These are phyloP conservation scores for Netelia inedita DNA, from an alignment of 2,888 invertebrate genomes.

Conservation along the genomic window DNA sequence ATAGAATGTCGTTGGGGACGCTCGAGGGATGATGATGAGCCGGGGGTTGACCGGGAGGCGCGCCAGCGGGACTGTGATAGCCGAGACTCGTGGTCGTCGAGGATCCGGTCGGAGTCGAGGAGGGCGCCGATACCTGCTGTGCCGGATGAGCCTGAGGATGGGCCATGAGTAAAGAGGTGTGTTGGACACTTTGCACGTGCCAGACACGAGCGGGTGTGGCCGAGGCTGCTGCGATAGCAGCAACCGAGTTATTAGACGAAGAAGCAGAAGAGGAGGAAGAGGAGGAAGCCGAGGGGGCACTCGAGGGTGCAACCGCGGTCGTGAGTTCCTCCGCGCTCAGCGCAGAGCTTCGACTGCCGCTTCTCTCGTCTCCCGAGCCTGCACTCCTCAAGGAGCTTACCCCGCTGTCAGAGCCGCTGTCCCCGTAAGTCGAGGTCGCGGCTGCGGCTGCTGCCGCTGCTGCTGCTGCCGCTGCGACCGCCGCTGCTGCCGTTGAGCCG, in stretches of 20 bases:
- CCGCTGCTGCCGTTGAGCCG: conserved; percentile 42
- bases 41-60: conserved; percentile 63
- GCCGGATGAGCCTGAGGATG: conserved; percentile 83
- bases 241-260: conserved; percentile 59
- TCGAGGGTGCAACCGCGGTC: conserved; percentile 84
- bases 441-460: conserved; percentile 73
- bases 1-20: conserved; percentile 83
- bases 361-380: conserved; percentile 91
- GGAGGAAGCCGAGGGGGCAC: conserved; percentile 76
- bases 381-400: conserved; percentile 91
- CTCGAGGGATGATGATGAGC: conserved; percentile 79
- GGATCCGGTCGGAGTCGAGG: conserved; percentile 79
- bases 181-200: conserved; percentile 89
- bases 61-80: conserved; percentile 75
- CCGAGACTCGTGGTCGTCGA: conserved; percentile 79
- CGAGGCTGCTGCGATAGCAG: conserved; percentile 82
- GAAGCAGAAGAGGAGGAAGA: conserved; percentile 56
- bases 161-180: conserved; percentile 88
- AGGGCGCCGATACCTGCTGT: conserved; percentile 71
- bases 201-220: conserved; percentile 82
- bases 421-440: conserved; percentile 84
- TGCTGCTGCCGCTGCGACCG: conserved; percentile 72
- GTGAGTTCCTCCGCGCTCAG: conserved; percentile 91
- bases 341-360: conserved; percentile 91
- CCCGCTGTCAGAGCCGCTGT: conserved; percentile 88